A percentile compares a stretch with the other conserved stretches of the same genome.
Evolutionary conservation across 35 echinoderm and acorn worm genomes (phyloP).

Genomic region (Anneissia japonica): DNA sequence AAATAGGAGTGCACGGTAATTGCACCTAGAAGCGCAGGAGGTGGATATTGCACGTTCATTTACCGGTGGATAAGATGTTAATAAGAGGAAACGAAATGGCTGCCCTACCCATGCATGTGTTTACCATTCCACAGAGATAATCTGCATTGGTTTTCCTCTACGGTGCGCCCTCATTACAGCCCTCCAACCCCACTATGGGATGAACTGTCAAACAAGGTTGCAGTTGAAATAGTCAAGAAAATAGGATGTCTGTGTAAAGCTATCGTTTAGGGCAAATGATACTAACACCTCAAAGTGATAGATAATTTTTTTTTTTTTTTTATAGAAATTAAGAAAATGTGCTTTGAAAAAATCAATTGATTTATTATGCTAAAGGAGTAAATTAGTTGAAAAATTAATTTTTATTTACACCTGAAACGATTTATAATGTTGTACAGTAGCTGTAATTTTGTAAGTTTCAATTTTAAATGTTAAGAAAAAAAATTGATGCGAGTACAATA

Average conservation of each 20-base stretch:
- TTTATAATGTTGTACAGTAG: too few species aligned
- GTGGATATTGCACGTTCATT: neutral
- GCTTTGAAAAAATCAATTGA: too few species aligned
- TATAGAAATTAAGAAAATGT: too few species aligned
- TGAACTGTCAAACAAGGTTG: neutral
- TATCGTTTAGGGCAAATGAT: neutral
- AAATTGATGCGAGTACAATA: too few species aligned
- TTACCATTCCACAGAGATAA: neutral
- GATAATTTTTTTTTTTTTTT: too few species aligned
- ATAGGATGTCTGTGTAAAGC: neutral
- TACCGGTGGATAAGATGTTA: neutral
- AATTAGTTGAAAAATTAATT: too few species aligned
- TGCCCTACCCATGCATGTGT: neutral
- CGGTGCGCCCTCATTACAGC: neutral
- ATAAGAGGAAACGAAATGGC: neutral
- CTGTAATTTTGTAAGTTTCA: too few species aligned
- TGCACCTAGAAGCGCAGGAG: neutral
- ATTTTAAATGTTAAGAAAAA: too few species aligned
- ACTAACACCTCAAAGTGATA: too few species aligned
- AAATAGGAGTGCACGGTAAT: too few species aligned
- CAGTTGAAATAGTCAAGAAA: neutral
- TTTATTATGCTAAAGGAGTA: too few species aligned
- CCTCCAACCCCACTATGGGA: neutral
- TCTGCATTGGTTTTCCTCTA: neutral
- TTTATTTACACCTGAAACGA: too few species aligned